Percentiles rank a stretch among this genome's conserved stretches.
Conservation (phyloP, 1,140 invertebrate genomes). For the Limonius californicus region DNA sequence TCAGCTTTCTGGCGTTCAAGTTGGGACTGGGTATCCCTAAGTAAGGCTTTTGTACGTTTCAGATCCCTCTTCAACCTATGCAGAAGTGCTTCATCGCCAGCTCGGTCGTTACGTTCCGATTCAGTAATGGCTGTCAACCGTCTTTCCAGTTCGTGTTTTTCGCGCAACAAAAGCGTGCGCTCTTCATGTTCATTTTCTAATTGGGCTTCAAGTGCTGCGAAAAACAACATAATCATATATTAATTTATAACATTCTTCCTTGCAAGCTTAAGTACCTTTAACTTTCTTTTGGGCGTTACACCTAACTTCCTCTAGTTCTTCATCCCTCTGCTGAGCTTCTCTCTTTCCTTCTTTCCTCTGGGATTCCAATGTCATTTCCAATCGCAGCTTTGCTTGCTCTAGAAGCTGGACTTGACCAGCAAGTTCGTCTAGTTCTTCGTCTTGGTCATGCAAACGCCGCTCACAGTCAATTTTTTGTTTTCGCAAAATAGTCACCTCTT, state of each 20-base stretch:
- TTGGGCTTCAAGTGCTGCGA: constrained; percentile 82
- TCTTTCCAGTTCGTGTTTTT: constrained; percentile 87
- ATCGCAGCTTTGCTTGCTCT: constrained; percentile 77
- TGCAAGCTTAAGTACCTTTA: too few species aligned
- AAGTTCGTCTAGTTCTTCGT: constrained; percentile 91
- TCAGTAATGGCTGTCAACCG: constrained; percentile 74
- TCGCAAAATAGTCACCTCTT: constrained; percentile 77
- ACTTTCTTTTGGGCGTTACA: constrained; percentile 88
- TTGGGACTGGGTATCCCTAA: constrained; percentile 78
- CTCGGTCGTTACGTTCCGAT: constrained; percentile 62
- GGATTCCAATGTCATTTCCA: constrained; percentile 92
- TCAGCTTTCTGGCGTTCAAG: constrained; percentile 82
- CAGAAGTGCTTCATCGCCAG: constrained; percentile 58
- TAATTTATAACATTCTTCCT: too few species aligned
- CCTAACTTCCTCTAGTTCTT: constrained; percentile 88
- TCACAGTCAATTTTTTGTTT: constrained; percentile 86
- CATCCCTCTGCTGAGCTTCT: constrained; percentile 84
- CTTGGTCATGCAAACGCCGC: constrained; percentile 81
- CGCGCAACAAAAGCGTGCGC: constrained; percentile 76
- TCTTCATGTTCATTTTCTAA: constrained; percentile 91
- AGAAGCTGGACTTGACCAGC: constrained; percentile 84
- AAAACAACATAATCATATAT: too few species aligned
- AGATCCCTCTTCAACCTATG: constrained; percentile 71
- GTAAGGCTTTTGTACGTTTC: constrained; percentile 76
- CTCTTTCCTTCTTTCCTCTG: constrained; percentile 82